These are phyloP conservation scores for Callinectes sapidus DNA, from an alignment of 2,888 invertebrate species.

Conservation along the genomic window DNA sequence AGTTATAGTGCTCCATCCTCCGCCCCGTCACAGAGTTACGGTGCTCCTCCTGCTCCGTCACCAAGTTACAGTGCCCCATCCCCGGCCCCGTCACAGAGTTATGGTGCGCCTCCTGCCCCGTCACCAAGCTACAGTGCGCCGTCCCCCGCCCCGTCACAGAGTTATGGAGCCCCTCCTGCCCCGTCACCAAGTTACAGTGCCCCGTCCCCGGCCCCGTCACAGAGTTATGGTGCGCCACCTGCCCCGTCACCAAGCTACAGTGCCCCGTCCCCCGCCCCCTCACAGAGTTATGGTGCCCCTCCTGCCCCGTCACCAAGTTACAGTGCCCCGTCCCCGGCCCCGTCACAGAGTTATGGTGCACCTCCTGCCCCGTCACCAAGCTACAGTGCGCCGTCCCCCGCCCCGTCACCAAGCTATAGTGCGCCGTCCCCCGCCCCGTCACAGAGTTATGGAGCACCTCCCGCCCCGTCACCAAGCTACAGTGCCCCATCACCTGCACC, in stretches of 20 bases:
- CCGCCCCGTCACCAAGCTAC: slow-evolving; percentile 20
- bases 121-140: neutral
- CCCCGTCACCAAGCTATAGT: neutral
- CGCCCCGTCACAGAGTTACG: neutral
- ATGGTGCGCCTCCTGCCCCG: too few relatives aligned
- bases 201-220: neutral
- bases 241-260: slow-evolving; percentile 13
- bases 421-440: neutral
- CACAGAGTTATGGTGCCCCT: neutral
- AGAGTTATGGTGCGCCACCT: neutral
- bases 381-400: neutral
- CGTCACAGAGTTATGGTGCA: neutral
- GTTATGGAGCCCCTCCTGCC: neutral
- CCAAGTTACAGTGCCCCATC: too few relatives aligned
- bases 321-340: slow-evolving; percentile 20
- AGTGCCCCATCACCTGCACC: neutral
- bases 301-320: neutral
- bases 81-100: too few relatives aligned
- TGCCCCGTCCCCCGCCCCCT: neutral
- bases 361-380: neutral
- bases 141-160: neutral
- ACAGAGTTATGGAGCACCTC: neutral
- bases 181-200: neutral
- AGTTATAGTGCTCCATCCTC: neutral
- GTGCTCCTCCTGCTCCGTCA: slow-evolving; percentile 1